These are phyloP conservation scores for Sebastes fasciatus DNA, from an alignment of 2,113 vertebrate species.

Conservation along the genomic window DNA sequence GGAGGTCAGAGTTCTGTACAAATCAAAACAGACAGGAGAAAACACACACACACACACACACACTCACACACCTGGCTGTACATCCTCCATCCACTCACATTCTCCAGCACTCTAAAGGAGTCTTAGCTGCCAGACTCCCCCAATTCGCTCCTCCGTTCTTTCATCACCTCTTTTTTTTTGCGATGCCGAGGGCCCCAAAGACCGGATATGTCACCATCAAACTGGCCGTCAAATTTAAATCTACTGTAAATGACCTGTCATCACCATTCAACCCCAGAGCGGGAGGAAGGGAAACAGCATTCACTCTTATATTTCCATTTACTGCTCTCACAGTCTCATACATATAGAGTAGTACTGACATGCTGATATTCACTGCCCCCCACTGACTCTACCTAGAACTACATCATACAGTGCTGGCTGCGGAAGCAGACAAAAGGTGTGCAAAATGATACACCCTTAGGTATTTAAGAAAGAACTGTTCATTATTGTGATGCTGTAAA, in stretches of 20 bases:
- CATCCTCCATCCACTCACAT: conserved; percentile 1
- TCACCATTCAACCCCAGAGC: conserved; percentile 42
- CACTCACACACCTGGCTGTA: conserved; percentile 8
- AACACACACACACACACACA: conserved; percentile 19
- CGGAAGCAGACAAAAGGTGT: conserved; percentile 32
- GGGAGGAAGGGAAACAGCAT: conserved; percentile 35
- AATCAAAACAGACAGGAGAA: conserved; percentile 30
- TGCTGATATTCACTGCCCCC: conserved; percentile 69
- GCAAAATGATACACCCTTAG: conserved; percentile 22
- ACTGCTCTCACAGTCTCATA: conserved; percentile 27
- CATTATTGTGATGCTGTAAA: not conserved
- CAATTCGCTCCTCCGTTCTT: conserved; percentile 30
- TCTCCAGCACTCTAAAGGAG: conserved; percentile 16
- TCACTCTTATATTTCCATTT: conserved; percentile 39
- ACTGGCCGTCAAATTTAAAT: conserved; percentile 60
- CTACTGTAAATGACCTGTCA: conserved; percentile 55
- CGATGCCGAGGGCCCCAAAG: not conserved
- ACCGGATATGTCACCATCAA: conserved; percentile 31
- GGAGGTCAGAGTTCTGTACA: conserved; percentile 47
- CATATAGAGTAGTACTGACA: not conserved
- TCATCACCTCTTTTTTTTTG: conserved; percentile 5
- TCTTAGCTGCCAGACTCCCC: conserved; percentile 13
- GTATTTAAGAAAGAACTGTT: not conserved
- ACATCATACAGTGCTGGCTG: conserved; percentile 26
- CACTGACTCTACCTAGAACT: conserved; percentile 43